phyloP scores from a whole-genome alignment of 2,888 invertebrate species.

The Sturmia bella region DNA sequence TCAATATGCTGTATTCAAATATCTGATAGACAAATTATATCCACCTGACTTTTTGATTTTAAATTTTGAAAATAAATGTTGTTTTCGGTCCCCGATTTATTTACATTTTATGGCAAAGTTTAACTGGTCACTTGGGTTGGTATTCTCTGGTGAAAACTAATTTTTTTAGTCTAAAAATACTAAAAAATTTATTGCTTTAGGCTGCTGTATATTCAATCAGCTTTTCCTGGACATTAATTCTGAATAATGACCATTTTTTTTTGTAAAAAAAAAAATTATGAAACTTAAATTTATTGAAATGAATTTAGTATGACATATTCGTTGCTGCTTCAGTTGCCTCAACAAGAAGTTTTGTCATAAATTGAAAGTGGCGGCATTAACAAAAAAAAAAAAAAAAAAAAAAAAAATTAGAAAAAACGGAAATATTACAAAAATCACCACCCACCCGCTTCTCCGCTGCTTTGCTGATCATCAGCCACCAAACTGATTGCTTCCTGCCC shows the following conservation, averaged over 20 bases:
- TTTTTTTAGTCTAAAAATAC: not conserved
- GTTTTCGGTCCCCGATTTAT: too few species aligned
- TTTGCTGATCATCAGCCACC: not conserved
- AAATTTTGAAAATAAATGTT: too few species aligned
- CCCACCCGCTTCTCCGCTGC: not conserved
- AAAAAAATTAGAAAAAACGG: too few species aligned
- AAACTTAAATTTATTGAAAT: conserved; percentile 37
- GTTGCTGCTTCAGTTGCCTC: conserved; percentile 8
- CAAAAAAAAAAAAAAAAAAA: too few species aligned
- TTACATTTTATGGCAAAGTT: too few species aligned
- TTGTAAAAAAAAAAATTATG: conserved; percentile 1
- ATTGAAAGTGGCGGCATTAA: conserved; percentile 18
- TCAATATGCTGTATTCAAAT: too few species aligned
- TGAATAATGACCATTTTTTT: conserved; percentile 20
- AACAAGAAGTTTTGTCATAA: conserved; percentile 19
- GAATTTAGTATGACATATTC: conserved; percentile 25
- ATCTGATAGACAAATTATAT: too few species aligned
- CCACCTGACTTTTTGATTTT: too few species aligned
- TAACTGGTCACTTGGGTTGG: too few species aligned
- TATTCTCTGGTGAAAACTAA: not conserved
- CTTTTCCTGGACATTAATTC: not conserved
- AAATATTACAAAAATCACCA: conserved; percentile 38
- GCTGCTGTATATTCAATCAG: not conserved
- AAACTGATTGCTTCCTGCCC: not conserved
- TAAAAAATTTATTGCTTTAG: conserved; percentile 1